Evolutionary conservation across 2,113 vertebrate genomes (phyloP).

Genomic region (Microcebus griseorufus): DNA sequence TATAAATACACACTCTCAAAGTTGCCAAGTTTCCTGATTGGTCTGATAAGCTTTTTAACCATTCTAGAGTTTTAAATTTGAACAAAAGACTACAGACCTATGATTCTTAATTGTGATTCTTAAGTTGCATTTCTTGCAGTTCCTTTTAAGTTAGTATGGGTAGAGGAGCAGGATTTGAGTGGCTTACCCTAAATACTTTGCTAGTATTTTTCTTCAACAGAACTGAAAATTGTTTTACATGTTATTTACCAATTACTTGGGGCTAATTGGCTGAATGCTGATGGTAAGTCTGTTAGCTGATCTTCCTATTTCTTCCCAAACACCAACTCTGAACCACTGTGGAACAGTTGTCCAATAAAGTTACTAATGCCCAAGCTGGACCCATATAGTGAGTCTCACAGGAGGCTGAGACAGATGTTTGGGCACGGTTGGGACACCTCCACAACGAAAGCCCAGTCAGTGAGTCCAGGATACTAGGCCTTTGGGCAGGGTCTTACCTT

Average conservation of each 20-base stretch:
- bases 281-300: neutral
- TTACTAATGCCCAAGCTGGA: neutral
- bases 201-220: neutral
- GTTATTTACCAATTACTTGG: neutral
- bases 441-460: neutral
- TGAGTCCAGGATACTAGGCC: neutral
- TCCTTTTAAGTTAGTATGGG: neutral
- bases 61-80: conserved; percentile 37
- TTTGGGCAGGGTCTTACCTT: neutral
- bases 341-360: conserved; percentile 6
- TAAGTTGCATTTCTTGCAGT: neutral
- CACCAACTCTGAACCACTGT: neutral
- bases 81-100: neutral
- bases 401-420: neutral
- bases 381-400: neutral
- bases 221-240: neutral
- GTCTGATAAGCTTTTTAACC: conserved; percentile 51
- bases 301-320: neutral
- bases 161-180: neutral
- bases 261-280: neutral
- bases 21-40: conserved; percentile 18
- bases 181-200: neutral
- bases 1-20: conserved; percentile 47
- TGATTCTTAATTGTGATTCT: neutral
- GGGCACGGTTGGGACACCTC: neutral